These are phyloP conservation scores for Columbina picui DNA, from an alignment of 2,113 vertebrate species.

Conservation along the genomic window DNA sequence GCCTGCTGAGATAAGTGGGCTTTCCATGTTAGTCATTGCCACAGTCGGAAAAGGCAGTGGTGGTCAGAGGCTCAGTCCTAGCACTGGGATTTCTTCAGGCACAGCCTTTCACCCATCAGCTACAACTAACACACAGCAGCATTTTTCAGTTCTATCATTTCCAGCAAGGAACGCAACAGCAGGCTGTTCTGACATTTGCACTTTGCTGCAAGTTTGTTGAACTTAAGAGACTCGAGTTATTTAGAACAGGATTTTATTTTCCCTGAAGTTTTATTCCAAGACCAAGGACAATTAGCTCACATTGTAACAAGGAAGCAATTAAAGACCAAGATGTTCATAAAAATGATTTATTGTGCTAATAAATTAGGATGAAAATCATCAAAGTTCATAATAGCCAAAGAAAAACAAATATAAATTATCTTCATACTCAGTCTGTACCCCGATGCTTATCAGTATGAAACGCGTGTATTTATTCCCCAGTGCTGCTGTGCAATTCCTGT, in stretches of 20 bases:
- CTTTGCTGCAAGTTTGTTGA: neutral
- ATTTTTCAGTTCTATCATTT: neutral
- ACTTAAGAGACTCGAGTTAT: neutral
- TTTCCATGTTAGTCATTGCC: neutral
- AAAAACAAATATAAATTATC: conserved; percentile 73
- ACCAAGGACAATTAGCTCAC: conserved; percentile 72
- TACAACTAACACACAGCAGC: neutral
- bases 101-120: neutral
- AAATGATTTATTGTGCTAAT: conserved; percentile 77
- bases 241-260: conserved; percentile 56
- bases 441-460: conserved; percentile 51
- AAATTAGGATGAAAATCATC: conserved; percentile 76
- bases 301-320: conserved; percentile 79
- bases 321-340: conserved; percentile 70
- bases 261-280: conserved; percentile 60
- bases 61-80: neutral
- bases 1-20: neutral
- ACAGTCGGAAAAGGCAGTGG: neutral
- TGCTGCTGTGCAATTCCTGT: conserved; percentile 46
- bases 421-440: conserved; percentile 21
- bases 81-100: neutral
- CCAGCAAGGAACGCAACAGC: neutral
- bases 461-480: neutral
- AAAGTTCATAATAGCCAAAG: conserved; percentile 69
- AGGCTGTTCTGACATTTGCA: conserved; percentile 1